Evolutionary conservation across 2,797 vertebrate genomes (phyloP).

Genomic region (Mareca penelope): DNA sequence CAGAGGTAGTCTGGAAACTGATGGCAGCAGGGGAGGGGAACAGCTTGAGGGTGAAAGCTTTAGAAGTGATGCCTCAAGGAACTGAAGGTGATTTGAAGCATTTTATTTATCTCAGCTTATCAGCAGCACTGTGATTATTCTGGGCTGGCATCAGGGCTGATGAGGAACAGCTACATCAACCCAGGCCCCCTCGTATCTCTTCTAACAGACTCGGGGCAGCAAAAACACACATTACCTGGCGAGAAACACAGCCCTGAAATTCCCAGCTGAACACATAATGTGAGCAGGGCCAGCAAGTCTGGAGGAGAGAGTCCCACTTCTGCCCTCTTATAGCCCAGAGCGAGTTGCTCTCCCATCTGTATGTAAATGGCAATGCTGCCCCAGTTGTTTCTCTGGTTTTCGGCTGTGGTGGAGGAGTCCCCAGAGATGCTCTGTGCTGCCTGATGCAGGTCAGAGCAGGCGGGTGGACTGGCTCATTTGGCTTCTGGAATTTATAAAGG

Average conservation of each 20-base stretch:
- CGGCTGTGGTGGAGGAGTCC: not conserved
- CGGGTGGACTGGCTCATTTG: not conserved
- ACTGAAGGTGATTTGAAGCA: not conserved
- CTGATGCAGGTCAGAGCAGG: not conserved
- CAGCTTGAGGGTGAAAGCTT: not conserved
- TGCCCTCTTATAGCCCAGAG: fast-evolving
- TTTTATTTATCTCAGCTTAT: not conserved
- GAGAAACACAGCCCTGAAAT: not conserved
- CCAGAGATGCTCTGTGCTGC: not conserved
- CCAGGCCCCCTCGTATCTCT: not conserved
- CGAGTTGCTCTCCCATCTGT: fast-evolving
- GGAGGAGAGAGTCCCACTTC: not conserved
- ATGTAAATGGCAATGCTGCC: not conserved
- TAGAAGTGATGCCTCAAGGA: not conserved
- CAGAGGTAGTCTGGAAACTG: not conserved
- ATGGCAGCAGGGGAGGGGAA: not conserved
- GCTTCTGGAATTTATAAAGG: not conserved
- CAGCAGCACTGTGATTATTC: not conserved
- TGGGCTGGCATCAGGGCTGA: not conserved
- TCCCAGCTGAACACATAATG: not conserved
- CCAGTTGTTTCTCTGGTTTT: not conserved
- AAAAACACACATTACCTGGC: not conserved
- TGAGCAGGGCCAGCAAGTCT: not conserved
- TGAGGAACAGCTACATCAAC: not conserved
- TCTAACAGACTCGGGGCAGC: not conserved